Conservation (phyloP, 2,797 vertebrate genomes). For the Malurus leucopterus region DNA sequence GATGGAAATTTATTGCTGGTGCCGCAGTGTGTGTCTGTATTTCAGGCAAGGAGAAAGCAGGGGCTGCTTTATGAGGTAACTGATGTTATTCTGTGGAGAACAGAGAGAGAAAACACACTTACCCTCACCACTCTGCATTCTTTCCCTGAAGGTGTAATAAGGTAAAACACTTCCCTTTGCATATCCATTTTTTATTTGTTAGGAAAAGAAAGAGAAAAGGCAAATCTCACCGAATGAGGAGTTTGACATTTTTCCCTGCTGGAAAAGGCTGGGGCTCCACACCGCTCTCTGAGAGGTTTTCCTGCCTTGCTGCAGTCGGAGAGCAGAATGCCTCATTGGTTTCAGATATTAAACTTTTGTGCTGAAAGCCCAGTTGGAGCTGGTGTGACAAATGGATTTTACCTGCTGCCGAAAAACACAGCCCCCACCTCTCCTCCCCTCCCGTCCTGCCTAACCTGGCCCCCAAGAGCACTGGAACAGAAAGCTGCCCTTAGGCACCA, state of each 20-base stretch:
- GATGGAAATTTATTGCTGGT: slow-evolving; percentile 61
- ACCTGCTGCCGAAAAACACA: slow-evolving; percentile 79
- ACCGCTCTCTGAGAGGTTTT: slow-evolving; percentile 1
- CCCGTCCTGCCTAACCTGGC: slow-evolving; percentile 62
- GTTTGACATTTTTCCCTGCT: slow-evolving; percentile 16
- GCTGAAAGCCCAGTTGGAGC: slow-evolving; percentile 74
- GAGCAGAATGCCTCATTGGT: slow-evolving; percentile 75
- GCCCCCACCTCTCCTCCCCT: slow-evolving; percentile 43
- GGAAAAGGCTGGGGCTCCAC: slow-evolving; percentile 15
- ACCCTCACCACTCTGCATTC: not conserved
- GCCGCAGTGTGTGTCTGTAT: slow-evolving; percentile 25
- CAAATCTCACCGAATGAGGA: not conserved
- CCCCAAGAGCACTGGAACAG: slow-evolving; percentile 74
- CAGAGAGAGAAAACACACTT: slow-evolving; percentile 37
- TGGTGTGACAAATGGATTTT: slow-evolving; percentile 86
- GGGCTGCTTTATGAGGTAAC: slow-evolving; percentile 58
- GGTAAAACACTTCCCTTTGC: slow-evolving; percentile 49
- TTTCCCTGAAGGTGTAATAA: slow-evolving; percentile 44
- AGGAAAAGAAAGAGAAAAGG: slow-evolving; percentile 18
- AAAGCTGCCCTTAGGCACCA: slow-evolving; percentile 80
- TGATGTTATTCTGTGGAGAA: slow-evolving; percentile 46
- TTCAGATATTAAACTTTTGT: slow-evolving; percentile 78
- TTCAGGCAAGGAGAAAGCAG: slow-evolving; percentile 55
- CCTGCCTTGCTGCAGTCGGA: slow-evolving; percentile 37
- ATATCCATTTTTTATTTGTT: slow-evolving; percentile 50